Conservation (phyloP, 92 coral and sea anemone species). For the Isaurus tuberculatus region DNA sequence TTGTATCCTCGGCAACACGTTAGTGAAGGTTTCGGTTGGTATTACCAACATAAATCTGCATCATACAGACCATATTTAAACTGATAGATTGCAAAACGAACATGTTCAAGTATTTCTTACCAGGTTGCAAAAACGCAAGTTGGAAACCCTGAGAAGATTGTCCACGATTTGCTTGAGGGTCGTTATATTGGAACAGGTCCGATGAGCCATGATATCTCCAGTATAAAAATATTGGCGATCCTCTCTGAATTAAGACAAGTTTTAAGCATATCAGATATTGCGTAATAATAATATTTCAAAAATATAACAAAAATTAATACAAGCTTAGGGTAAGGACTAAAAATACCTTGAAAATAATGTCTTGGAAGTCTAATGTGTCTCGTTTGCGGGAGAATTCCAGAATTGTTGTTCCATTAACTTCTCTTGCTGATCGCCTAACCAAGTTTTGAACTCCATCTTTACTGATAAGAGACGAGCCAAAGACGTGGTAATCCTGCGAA, state of each 20-base stretch:
- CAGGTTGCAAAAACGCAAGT: background rate
- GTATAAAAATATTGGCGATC: background rate
- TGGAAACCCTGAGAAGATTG: background rate
- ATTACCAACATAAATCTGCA: background rate
- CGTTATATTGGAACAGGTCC: constrained; percentile 7
- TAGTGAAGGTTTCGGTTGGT: no score
- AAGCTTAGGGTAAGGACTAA: background rate
- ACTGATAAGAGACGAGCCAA: background rate
- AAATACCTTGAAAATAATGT: constrained; percentile 13
- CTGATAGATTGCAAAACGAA: background rate
- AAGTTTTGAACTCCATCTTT: constrained; percentile 2
- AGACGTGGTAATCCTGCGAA: constrained; percentile 1
- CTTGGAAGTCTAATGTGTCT: background rate
- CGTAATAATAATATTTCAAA: background rate
- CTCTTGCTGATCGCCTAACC: constrained; percentile 9
- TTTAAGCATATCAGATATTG: no score
- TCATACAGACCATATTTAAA: background rate
- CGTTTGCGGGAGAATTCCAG: constrained; percentile 19
- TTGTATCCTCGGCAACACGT: no score
- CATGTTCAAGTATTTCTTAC: background rate
- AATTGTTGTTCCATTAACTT: constrained; percentile 15
- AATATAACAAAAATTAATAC: background rate
- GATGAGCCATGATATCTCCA: constrained; percentile 5
- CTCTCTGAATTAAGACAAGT: background rate
- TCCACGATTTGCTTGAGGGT: background rate